Evolutionary conservation across 2,113 vertebrate genomes (phyloP).

Genomic region (Serinus canaria): DNA sequence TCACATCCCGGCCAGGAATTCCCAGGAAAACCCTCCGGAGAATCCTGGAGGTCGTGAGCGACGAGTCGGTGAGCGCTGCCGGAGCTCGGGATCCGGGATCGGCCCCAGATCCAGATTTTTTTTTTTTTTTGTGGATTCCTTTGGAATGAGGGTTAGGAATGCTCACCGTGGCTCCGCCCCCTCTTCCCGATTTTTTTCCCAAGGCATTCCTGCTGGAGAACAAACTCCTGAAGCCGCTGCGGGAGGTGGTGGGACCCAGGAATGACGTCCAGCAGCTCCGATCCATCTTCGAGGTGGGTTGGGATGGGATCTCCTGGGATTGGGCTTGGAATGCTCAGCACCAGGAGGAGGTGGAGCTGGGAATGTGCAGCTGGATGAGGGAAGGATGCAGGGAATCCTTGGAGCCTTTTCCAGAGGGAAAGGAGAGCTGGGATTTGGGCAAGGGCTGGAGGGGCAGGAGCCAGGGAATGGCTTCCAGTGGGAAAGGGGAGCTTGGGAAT

Average conservation of each 20-base stretch:
- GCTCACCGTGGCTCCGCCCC: not conserved
- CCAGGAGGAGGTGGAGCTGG: rapidly evolving
- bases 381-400: not conserved
- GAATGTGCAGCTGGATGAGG: not conserved
- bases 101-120: rapidly evolving
- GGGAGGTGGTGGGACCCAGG: not conserved
- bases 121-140: not conserved
- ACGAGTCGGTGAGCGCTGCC: not conserved
- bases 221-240: not conserved
- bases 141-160: not conserved
- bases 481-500: not conserved
- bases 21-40: not conserved
- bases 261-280: rapidly evolving
- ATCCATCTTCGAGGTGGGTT: not conserved
- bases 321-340: not conserved
- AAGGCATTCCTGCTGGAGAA: not conserved
- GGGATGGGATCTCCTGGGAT: not conserved
- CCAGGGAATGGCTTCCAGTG: not conserved
- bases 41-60: not conserved
- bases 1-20: not conserved
- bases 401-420: not conserved
- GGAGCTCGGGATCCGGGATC: not conserved
- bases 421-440: not conserved
- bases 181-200: not conserved
- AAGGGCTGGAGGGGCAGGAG: too few species aligned